Conservation (phyloP, 2,797 vertebrate species). For the Sphenopsis melanotis region DNA sequence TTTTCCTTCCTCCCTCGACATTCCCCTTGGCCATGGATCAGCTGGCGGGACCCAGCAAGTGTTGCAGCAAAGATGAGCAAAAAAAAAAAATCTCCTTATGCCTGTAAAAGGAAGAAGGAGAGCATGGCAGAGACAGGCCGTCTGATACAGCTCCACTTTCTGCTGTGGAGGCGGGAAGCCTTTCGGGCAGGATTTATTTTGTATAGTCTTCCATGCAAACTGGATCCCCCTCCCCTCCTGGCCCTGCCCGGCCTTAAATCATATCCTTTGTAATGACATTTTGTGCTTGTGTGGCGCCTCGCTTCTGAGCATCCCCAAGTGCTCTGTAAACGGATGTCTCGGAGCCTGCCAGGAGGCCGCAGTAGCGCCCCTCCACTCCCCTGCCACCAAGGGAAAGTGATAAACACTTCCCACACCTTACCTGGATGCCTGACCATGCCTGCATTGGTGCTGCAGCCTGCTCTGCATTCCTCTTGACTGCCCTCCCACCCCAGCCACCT, state of each 20-base stretch:
- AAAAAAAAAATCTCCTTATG: conserved; percentile 7
- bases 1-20: background rate
- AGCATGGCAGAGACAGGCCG: background rate
- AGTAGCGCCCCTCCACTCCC: background rate
- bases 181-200: conserved; percentile 61
- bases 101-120: conserved; percentile 67
- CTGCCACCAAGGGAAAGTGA: background rate
- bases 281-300: conserved; percentile 55
- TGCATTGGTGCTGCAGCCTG: background rate
- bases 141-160: conserved; percentile 8
- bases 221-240: conserved; percentile 39
- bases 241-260: conserved; percentile 53
- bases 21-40: conserved; percentile 41
- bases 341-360: background rate
- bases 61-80: conserved; percentile 26
- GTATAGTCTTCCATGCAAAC: conserved; percentile 54
- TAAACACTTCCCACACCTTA: background rate
- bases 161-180: conserved; percentile 42
- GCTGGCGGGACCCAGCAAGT: background rate
- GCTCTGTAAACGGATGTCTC: conserved; percentile 32
- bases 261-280: conserved; percentile 66
- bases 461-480: background rate
- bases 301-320: conserved; percentile 53
- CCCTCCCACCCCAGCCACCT: background rate
- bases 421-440: background rate